phyloP scores from a whole-genome alignment of 2,888 invertebrate species.

The Melitaea athalia region DNA sequence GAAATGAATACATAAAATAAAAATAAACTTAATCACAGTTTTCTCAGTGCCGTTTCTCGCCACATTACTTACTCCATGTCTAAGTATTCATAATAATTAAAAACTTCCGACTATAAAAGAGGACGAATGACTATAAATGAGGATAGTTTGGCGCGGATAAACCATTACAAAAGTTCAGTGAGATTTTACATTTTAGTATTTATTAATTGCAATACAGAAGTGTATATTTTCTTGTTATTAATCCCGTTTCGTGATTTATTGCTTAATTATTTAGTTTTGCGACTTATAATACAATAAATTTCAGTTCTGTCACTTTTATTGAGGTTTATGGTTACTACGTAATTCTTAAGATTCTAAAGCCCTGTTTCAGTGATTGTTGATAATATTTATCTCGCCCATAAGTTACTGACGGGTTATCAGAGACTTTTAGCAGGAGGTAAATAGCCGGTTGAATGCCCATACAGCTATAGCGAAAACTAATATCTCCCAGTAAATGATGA shows the following conservation, averaged over 20 bases:
- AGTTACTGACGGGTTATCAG: too few species aligned
- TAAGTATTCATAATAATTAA: slow-evolving; percentile 36
- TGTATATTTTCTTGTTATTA: slow-evolving; percentile 1
- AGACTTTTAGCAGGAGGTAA: too few species aligned
- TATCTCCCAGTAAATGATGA: too few species aligned
- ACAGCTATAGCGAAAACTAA: too few species aligned
- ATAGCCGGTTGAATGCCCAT: too few species aligned
- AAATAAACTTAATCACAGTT: slow-evolving; percentile 15
- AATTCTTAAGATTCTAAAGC: too few species aligned
- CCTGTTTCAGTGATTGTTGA: too few species aligned
- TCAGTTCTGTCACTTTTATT: too few species aligned
- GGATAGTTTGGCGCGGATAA: slow-evolving; percentile 32
- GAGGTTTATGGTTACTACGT: too few species aligned
- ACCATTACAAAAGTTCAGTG: slow-evolving; percentile 22
- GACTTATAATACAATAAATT: too few species aligned
- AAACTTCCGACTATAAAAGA: slow-evolving; percentile 31
- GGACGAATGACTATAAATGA: slow-evolving; percentile 31
- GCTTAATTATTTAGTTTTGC: neutral
- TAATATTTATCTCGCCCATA: too few species aligned
- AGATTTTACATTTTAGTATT: slow-evolving; percentile 18
- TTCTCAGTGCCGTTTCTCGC: slow-evolving; percentile 7
- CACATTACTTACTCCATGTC: slow-evolving; percentile 15
- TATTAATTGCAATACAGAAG: neutral
- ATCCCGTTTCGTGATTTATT: neutral
- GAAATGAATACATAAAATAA: neutral